Conservation (phyloP, 2,797 vertebrate species). For the Chrysocyon brachyurus region DNA sequence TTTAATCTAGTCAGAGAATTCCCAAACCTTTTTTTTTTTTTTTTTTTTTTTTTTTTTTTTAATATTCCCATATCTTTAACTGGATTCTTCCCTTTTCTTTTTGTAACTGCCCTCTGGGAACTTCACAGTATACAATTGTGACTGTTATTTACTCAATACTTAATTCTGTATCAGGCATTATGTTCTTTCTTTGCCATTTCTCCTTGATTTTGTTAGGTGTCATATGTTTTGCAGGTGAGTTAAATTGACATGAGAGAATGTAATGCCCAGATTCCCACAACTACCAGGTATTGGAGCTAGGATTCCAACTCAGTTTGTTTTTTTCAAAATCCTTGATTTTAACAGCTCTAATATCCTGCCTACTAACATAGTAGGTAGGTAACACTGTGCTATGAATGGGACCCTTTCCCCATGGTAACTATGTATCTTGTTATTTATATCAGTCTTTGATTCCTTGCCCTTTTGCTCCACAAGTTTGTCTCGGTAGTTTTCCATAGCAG, state of each 20-base stretch:
- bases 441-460: background rate
- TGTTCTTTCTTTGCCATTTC: background rate
- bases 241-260: background rate
- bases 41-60: too few relatives aligned
- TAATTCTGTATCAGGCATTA: background rate
- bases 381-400: background rate
- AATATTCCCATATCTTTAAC: background rate
- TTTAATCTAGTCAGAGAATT: background rate
- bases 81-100: background rate
- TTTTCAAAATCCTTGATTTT: background rate
- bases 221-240: background rate
- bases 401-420: background rate
- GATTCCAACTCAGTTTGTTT: background rate
- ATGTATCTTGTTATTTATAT: background rate
- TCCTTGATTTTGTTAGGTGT: background rate
- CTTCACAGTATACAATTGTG: background rate
- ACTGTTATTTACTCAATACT: background rate
- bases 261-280: background rate
- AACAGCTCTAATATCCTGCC: background rate
- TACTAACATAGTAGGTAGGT: background rate
- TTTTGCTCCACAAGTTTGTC: background rate
- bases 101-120: background rate
- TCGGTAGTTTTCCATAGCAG: background rate
- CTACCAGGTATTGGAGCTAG: background rate
- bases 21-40: background rate